Percentiles rank a stretch among this genome's conserved stretches.
Evolutionary conservation across 2,888 invertebrate genomes (phyloP).

Genomic region (Heterodera filipjevi): DNA sequence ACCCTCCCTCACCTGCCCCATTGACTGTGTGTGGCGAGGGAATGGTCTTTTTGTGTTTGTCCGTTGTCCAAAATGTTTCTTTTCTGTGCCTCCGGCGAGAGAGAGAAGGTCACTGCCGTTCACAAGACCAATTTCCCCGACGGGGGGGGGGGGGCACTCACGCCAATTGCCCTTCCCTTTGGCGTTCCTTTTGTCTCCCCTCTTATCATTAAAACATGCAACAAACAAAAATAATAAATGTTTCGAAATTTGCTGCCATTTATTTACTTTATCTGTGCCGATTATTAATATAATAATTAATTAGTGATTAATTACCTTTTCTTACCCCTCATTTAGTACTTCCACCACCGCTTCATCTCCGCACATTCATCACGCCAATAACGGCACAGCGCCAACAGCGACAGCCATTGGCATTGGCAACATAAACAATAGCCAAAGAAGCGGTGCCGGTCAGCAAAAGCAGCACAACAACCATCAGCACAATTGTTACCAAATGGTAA

Average conservation of each 20-base stretch:
- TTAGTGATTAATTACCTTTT: not conserved
- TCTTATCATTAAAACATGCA: not conserved
- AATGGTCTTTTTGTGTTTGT: too few relatives aligned
- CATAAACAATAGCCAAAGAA: not conserved
- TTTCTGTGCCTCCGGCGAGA: not conserved
- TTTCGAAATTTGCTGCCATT: not conserved
- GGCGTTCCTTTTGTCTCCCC: not conserved
- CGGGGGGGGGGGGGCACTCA: not conserved
- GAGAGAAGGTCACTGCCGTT: not conserved
- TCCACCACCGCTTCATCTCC: slow-evolving; percentile 14
- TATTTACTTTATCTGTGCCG: not conserved
- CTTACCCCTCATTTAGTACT: not conserved
- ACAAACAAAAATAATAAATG: not conserved
- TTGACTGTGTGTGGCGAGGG: too few relatives aligned
- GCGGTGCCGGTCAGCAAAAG: not conserved
- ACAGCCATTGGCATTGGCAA: not conserved
- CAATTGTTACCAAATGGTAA: not conserved
- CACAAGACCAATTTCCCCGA: not conserved
- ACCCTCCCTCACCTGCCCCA: too few relatives aligned
- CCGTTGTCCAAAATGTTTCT: too few relatives aligned
- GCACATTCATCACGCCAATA: slow-evolving; percentile 2
- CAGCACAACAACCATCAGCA: not conserved
- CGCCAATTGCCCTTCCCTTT: not conserved
- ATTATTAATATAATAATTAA: not conserved
- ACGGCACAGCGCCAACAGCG: not conserved